Evolutionary conservation across 2,888 invertebrate genomes (phyloP).

Genomic region (Amphimallon solstitiale): DNA sequence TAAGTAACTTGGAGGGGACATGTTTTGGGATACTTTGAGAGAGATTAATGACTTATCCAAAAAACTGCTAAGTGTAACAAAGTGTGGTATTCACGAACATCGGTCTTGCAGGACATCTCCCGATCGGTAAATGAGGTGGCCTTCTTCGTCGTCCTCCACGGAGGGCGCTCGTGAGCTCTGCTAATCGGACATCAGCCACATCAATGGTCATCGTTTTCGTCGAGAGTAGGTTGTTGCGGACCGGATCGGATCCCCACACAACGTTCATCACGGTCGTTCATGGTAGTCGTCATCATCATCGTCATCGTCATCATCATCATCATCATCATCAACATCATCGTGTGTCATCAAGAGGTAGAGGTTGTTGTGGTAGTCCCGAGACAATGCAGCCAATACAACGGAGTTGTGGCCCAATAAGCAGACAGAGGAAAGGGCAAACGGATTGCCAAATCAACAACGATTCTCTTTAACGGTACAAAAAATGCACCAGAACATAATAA

Average conservation of each 20-base stretch:
- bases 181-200: slow-evolving; percentile 55
- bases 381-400: slow-evolving; percentile 66
- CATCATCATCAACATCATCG: no score
- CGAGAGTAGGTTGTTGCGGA: slow-evolving; percentile 41
- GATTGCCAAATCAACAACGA: slow-evolving; percentile 72
- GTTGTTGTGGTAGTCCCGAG: slow-evolving; percentile 65
- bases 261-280: not conserved
- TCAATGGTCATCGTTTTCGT: slow-evolving; percentile 3
- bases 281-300: slow-evolving; percentile 47
- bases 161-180: slow-evolving; percentile 90
- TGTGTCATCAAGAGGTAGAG: slow-evolving; percentile 62
- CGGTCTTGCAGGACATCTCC: slow-evolving; percentile 99
- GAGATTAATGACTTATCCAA: slow-evolving; percentile 55
- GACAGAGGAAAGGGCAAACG: slow-evolving; percentile 74
- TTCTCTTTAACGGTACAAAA: slow-evolving; percentile 59
- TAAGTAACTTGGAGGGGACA: slow-evolving; percentile 43
- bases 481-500: slow-evolving; percentile 58
- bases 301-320: slow-evolving; percentile 57
- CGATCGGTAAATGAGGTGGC: slow-evolving; percentile 99
- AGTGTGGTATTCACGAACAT: slow-evolving; percentile 90
- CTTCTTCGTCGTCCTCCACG: slow-evolving; percentile 99
- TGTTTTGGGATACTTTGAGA: slow-evolving; percentile 52
- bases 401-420: slow-evolving; percentile 71
- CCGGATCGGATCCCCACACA: slow-evolving; percentile 33
- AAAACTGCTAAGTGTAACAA: slow-evolving; percentile 58